Evolutionary conservation across 2,888 invertebrate genomes (phyloP).

Genomic region (Andricus quercusramuli): DNA sequence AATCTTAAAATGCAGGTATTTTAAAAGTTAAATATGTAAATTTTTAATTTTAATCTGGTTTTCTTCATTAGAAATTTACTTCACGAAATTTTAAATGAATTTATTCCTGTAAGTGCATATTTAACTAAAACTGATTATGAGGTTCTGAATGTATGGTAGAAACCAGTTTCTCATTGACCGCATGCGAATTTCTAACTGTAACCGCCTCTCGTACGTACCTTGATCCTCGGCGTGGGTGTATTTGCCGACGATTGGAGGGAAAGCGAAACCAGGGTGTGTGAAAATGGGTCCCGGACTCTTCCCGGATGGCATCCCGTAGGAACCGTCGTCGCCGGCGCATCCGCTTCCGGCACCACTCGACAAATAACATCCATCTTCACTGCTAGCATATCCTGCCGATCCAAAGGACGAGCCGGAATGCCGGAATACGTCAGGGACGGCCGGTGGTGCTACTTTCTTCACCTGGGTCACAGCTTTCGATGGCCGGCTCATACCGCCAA

Average conservation of each 20-base stretch:
- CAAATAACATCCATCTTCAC: slow-evolving; percentile 86
- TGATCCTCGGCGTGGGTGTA: slow-evolving; percentile 80
- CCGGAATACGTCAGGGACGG: slow-evolving; percentile 90
- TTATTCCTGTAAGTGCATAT: slow-evolving; percentile 16
- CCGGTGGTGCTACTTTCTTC: slow-evolving; percentile 94
- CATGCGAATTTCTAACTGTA: slow-evolving; percentile 39
- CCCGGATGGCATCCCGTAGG: slow-evolving; percentile 83
- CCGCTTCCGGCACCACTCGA: slow-evolving; percentile 70
- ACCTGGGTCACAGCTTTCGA: slow-evolving; percentile 90
- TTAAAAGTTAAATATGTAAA: no score
- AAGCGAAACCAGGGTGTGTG: slow-evolving; percentile 86
- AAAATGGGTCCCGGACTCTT: slow-evolving; percentile 84
- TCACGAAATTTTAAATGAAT: background rate
- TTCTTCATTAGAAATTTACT: no score
- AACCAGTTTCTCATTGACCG: slow-evolving; percentile 23
- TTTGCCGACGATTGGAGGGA: slow-evolving; percentile 82
- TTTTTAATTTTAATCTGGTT: no score
- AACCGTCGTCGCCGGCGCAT: slow-evolving; percentile 69
- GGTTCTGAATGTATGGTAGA: slow-evolving; percentile 8
- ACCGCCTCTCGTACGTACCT: slow-evolving; percentile 67
- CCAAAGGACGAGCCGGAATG: slow-evolving; percentile 91
- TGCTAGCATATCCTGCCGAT: slow-evolving; percentile 88
- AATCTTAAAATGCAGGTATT: no score
- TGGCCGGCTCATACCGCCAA: slow-evolving; percentile 94
- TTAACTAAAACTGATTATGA: slow-evolving; percentile 14